Evolutionary conservation across 2,888 invertebrate species (phyloP), one percentile per base, ranked within the genome.

Genomic region (Ernsta delagoae): DNA sequence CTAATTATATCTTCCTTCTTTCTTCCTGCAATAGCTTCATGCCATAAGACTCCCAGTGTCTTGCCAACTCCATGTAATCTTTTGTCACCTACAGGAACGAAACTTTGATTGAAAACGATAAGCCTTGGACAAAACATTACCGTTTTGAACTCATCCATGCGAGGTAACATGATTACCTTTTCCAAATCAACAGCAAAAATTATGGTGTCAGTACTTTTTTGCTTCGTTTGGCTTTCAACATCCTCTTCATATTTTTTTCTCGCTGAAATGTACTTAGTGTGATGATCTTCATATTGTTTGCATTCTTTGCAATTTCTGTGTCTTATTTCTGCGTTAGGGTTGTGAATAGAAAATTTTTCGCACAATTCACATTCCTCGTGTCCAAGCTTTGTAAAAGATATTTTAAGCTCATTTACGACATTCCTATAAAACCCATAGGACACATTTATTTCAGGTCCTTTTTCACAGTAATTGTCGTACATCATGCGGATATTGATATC

Each of bases 101-200:
- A 72, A 65, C 72, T 73, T 48, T 72, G 56, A n/a, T 64, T 43
- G 53, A 50, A 56, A 64, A 67, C 6, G 61, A 61, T 43, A 45
- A 60, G 31, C 12, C 54, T 41, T 5, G 53, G 73, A 31, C 71
- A 74, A 70, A 78, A 78, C 66, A 76, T 73, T 34, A 74, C 75
- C 31, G 65, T 69, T 71, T 77, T 78, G 57, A 78, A 76, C 70
- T 73, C 71, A 6, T 76, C 76, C 66, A 80, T 75, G 48, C 77
- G 74, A n/a, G 78, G 76, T 43, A 78, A 62, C 77, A 81, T 75
- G 36, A 74, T 80, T 34, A 75, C 73, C 62, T 77, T 79, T 72
- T 75, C 69, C 60, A 72, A 53, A 70, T 72, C 70, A 59, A 70
- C 69, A 12, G 53, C 53, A 53, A 53, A 53, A 53, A 24, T 24